Base-by-base conservation (phyloP, 1,140 invertebrate genomes). In the Bombus sibiricus region DNA sequence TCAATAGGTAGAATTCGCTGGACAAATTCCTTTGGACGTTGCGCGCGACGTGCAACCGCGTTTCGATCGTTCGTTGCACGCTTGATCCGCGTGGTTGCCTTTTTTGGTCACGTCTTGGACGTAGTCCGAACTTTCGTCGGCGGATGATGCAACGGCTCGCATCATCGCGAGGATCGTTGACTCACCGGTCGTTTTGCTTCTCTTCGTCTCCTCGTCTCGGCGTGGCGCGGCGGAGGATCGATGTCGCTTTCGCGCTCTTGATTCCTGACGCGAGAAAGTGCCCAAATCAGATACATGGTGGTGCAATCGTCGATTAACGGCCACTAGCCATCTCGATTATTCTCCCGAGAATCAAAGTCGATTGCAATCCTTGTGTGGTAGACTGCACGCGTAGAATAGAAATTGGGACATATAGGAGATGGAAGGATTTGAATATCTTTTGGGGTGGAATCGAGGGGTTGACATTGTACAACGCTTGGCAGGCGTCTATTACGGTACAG, bases 41-140 rank as follows among this genome's bases (percentile, higher is more conserved):
- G 13, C 8, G 6, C 28, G 8, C 41, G 22, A 34, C 25, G 18
- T 47, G 81, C 72, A 64, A 28, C 39, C 15, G 72, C 32, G 43
- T 47, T 76, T 76, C 47, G 47, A 28, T 34, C 43, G 64, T 53
- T 37, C 41, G 64, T 78, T 57, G 74, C 43, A 47, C 32, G 53
- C 43, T 15, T 73, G 72, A 77, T 68, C 43, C 76, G 39, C 41
- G 53, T 72, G n/a, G 68, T 53, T 79, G 53, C 83, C 76, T 85
- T 85, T 85, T 85, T 85, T 80, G 83, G 83, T 72, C 76, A 85
- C 39, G 41, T 85, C 77, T 73, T 85, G 76, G 68, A n/a, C 57
- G 53, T 62, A n/a, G 39, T 82, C 59, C 53, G 75, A 59, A 72
- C 76, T 80, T 85, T 85, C 83, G 76, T 85, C 83, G 53, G 25